These are phyloP conservation scores for Helicolenus hilgendorfi DNA, from an alignment of 2,797 vertebrate species.

Conservation along the genomic window DNA sequence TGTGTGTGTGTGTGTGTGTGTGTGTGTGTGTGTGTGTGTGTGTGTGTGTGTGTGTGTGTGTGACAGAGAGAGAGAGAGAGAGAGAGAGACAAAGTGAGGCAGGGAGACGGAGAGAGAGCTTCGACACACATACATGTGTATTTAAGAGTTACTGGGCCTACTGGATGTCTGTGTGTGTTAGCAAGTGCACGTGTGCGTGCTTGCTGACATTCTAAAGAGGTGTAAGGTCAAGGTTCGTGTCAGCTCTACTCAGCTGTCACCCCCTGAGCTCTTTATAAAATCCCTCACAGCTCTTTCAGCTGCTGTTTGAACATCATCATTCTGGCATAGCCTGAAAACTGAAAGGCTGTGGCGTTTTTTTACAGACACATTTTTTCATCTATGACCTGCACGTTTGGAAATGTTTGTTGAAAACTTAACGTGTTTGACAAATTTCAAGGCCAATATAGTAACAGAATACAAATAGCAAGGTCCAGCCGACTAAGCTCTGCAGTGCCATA, in stretches of 20 bases:
- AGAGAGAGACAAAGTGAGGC: conserved; percentile 1
- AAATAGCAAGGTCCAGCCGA: not conserved
- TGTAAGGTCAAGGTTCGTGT: conserved; percentile 83
- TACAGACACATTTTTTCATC: conserved; percentile 28
- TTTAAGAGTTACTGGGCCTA: conserved; percentile 30
- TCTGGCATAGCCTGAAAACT: conserved; percentile 59
- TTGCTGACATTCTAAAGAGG: conserved; percentile 83
- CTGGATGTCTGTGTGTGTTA: conserved; percentile 33
- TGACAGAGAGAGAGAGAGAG: not conserved
- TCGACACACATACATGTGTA: not conserved
- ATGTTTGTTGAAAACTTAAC: not conserved
- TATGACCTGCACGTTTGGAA: not conserved
- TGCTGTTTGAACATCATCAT: conserved; percentile 82
- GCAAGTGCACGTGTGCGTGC: conserved; percentile 35
- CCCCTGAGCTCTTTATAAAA: conserved; percentile 82
- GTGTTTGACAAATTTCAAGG: not conserved
- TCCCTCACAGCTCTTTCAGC: conserved; percentile 82
- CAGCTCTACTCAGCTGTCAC: conserved; percentile 81
- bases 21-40: conserved; percentile 18
- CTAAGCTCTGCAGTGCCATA: not conserved
- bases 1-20: not conserved
- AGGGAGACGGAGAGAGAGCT: not conserved
- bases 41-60: conserved; percentile 15
- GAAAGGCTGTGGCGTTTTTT: conserved; percentile 37
- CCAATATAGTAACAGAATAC: not conserved